Base-by-base conservation (phyloP, 2,888 invertebrate species). In the Leptopilina myrica region DNA sequence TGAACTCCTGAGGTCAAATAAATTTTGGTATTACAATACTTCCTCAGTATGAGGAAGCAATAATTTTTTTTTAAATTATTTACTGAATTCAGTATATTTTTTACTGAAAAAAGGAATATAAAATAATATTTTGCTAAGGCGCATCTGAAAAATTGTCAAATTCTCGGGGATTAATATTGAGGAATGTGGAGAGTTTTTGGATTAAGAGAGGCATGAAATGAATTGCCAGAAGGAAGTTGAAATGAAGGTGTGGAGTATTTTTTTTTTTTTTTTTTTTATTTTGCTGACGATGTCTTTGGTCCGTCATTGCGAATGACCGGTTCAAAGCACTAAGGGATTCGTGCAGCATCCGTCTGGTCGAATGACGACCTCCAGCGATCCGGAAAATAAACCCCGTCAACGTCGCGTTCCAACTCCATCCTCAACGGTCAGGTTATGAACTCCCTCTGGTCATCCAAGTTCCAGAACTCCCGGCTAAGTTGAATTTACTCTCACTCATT, bases 361-460 rank as follows among this genome's bases (percentile, higher is more conserved):
- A 86, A 89, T 88, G 87, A 88, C 86, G 88, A 88, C 84, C 86
- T 87, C 81, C 86, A 87, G 86, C 87, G 86, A 88, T 87, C 88
- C 85, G 84, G 86, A 86, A 89, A 89, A 88, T 89, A 87, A 88
- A 89, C 87, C 84, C 82, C 75, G 79, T 83, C 82, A 66, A 20
- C 69, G 40, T 78, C 46, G 78, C 46, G 75, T 53, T 76, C 20
- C 12, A n/a, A 26, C 78, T 65, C 64, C 65, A 64, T 62, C 78
- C 62, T 62, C 73, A 43, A 20, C 79, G 75, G 78, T 69, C 56
- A 78, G 84, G 86, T 84, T 87, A 87, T 86, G 85, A 86, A 86
- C 82, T 80, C 79, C 82, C 82, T 79, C 76, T 59, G 79, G 82
- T 73, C 79, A 76, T 67, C 67, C 59, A 69, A 76, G 76, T 64